Base-by-base conservation (phyloP, 2,113 vertebrate genomes). In the Tetrao urogallus region DNA sequence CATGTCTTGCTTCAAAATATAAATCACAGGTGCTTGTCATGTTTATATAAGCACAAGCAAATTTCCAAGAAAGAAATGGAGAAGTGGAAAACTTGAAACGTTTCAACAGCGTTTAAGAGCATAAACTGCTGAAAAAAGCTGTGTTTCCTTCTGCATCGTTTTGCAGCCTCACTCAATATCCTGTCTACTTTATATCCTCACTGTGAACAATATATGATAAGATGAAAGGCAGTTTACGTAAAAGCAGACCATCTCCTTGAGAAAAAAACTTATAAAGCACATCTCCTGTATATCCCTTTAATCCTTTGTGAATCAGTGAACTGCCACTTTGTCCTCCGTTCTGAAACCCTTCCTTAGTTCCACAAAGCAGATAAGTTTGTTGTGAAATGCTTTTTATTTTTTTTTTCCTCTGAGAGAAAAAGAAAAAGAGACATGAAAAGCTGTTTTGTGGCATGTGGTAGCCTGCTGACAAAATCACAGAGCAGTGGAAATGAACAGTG, bases 181-280 rank as follows among this genome's bases (percentile, higher is more conserved):
- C 82, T 86, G 66, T 82, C 89, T 89, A 87, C 82, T 95, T 89
- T 90, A 69, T 94, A 93, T 96, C 94, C 96, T 95, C 56, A 76
- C 54, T 92, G 54, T 86, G 81, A 63, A 14, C 85, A 91, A 91
- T 95, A 65, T 92, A 77, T 92, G 94, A 69, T 91, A 79, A 92
- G 86, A 95, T 94, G 91, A 96, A 94, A 97, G 80, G 82, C 84
- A 75, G 86, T 45, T 91, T 90, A 88, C 61, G 13, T 88, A 92
- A 95, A 95, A 96, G 78, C 70, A 84, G 72, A 9, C 52, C 38
- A 88, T 70, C 83, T 91, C 61, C 90, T 94, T 90, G 64, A 82
- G 64, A 86, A 24, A 94, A 50, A 54, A 16, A 36, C 16, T 70
- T 89, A 78, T 1, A 20, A 77, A 94, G 30, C 61, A 85, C 67